Percentiles rank a stretch among this genome's conserved stretches.
phyloP scores from a whole-genome alignment of 1,140 invertebrate species.

The Hypsibius dujardini region DNA sequence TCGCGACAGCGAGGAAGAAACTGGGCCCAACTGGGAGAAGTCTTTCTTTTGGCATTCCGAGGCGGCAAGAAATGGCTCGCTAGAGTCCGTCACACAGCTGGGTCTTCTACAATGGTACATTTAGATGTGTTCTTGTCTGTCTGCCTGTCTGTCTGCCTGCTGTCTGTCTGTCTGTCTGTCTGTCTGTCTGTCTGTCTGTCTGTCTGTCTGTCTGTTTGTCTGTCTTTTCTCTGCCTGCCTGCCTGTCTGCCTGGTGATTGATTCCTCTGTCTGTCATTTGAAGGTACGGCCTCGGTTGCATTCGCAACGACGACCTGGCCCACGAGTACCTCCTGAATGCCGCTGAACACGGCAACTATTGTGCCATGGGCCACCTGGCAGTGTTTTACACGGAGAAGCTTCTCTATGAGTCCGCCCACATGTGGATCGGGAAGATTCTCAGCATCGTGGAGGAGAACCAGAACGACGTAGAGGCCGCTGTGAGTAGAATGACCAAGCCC shows the following conservation, averaged over 20 bases:
- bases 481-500: background rate
- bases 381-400: background rate
- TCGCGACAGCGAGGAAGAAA: background rate
- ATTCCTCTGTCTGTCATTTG: background rate
- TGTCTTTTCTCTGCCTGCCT: too few relatives aligned
- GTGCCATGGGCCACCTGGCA: background rate
- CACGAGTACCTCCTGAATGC: conserved; percentile 3
- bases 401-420: background rate
- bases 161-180: too few relatives aligned
- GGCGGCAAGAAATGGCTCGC: background rate
- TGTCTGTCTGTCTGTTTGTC: too few relatives aligned
- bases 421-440: background rate
- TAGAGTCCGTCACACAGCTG: background rate
- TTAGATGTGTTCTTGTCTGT: too few relatives aligned
- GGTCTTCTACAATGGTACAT: background rate
- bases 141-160: too few relatives aligned
- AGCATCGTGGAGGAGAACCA: background rate
- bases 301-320: background rate
- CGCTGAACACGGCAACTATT: background rate
- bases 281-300: background rate
- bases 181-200: too few relatives aligned
- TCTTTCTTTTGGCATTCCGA: conserved; percentile 6
- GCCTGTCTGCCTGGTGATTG: too few relatives aligned
- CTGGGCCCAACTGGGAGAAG: background rate
- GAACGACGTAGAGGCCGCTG: background rate